Conservation (phyloP, 2,888 invertebrate species). For the Synanthedon formicaeformis region DNA sequence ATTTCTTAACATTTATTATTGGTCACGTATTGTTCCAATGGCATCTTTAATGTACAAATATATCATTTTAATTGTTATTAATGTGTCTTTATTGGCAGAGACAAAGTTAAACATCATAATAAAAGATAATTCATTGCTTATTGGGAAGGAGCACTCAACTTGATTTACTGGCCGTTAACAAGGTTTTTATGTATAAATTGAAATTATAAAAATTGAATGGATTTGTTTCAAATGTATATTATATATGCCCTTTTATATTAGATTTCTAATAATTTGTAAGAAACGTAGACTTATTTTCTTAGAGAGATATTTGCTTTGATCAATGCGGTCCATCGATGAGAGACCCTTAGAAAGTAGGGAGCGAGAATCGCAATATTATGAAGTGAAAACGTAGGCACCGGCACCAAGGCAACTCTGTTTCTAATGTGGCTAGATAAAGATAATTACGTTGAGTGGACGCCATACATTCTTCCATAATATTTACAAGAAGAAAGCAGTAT, state of each 20-base stretch:
- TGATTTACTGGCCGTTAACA: background rate
- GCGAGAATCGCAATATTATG: background rate
- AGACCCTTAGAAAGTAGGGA: background rate
- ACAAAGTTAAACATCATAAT: background rate
- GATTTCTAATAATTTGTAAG: too few relatives aligned
- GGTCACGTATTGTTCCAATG: constrained; percentile 6
- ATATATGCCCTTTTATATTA: too few relatives aligned
- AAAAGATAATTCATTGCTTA: background rate
- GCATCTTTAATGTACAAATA: background rate
- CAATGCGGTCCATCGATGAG: background rate
- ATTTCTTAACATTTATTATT: constrained; percentile 15
- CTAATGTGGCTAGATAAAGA: constrained; percentile 8
- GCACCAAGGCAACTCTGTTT: constrained; percentile 8
- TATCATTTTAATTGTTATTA: background rate
- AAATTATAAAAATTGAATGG: too few relatives aligned
- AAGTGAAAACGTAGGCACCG: constrained; percentile 2
- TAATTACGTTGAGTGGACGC: constrained; percentile 23
- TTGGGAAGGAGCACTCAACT: background rate
- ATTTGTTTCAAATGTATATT: too few relatives aligned
- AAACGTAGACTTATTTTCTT: too few relatives aligned
- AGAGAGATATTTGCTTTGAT: too few relatives aligned
- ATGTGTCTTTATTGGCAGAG: background rate
- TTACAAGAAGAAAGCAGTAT: constrained; percentile 32
- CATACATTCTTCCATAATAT: constrained; percentile 23
- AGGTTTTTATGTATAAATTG: too few relatives aligned